phyloP scores from a whole-genome alignment of 2,888 invertebrate genomes.

The Leucophenga maculata region DNA sequence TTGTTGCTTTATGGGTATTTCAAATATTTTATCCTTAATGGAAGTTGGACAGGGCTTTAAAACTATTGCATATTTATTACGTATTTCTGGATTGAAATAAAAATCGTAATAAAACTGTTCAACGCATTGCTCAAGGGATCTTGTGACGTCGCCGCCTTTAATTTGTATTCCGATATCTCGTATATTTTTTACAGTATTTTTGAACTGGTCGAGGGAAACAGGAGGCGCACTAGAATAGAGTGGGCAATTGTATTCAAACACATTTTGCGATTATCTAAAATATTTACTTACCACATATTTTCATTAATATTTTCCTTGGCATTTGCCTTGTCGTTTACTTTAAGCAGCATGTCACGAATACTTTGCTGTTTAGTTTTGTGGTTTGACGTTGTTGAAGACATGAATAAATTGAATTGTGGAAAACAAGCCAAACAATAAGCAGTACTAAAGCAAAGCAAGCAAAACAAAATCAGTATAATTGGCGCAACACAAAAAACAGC shows the following conservation, averaged over 20 bases:
- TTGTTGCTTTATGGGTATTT: too few species aligned
- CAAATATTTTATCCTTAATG: conserved; percentile 25
- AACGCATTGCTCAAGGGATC: conserved; percentile 30
- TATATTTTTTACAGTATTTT: conserved; percentile 35
- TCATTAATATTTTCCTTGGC: neutral
- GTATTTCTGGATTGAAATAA: conserved; percentile 37
- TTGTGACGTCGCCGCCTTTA: conserved; percentile 30
- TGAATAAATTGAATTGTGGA: too few species aligned
- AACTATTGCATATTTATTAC: conserved; percentile 31
- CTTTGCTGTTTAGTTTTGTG: too few species aligned
- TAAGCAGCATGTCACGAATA: too few species aligned
- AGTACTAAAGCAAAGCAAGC: too few species aligned
- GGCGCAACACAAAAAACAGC: too few species aligned
- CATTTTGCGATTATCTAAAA: too few species aligned
- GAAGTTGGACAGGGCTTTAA: conserved; percentile 43
- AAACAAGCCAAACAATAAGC: too few species aligned
- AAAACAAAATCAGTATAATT: too few species aligned
- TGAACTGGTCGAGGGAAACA: conserved; percentile 34
- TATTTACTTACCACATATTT: neutral
- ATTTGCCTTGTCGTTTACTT: too few species aligned
- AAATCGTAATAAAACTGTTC: conserved; percentile 42
- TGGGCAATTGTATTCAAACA: too few species aligned
- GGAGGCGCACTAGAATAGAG: conserved; percentile 18
- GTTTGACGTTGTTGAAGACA: too few species aligned
- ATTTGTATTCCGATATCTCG: conserved; percentile 31